Percentiles rank a stretch among this genome's conserved stretches.
Evolutionary conservation across 2,888 invertebrate genomes (phyloP).

Genomic region (Girardia tigrina): DNA sequence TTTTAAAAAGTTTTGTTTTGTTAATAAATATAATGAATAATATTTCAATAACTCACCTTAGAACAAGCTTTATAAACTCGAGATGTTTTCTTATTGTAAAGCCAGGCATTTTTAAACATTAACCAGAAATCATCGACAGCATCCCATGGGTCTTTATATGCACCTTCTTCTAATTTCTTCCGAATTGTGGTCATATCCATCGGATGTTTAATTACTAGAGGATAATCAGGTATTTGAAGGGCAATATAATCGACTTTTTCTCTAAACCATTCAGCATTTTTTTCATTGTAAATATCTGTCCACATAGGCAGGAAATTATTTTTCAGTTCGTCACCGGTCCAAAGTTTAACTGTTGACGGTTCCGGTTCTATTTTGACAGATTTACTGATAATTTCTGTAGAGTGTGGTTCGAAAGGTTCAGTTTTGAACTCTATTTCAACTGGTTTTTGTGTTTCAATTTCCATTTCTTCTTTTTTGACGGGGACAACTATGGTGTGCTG

Average conservation of each 20-base stretch:
- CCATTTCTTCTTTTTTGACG: background rate
- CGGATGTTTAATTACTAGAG: conserved; percentile 82
- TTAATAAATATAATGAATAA: conserved; percentile 40
- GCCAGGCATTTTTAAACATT: conserved; percentile 99
- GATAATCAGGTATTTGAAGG: conserved; percentile 65
- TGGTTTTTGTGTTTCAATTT: background rate
- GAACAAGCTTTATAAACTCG: conserved; percentile 92
- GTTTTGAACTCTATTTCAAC: background rate
- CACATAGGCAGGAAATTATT: conserved; percentile 34
- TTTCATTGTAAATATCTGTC: conserved; percentile 34
- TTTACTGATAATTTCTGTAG: background rate
- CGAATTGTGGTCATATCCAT: conserved; percentile 93
- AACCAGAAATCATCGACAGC: conserved; percentile 98
- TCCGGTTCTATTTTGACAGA: background rate
- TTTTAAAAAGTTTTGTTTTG: background rate
- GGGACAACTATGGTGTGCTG: background rate
- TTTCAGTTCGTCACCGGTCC: conserved; percentile 36
- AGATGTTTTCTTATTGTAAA: conserved; percentile 93
- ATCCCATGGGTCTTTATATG: conserved; percentile 93
- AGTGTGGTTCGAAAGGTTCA: background rate
- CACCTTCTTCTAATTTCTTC: conserved; percentile 75
- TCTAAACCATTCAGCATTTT: conserved; percentile 86
- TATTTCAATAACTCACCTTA: conserved; percentile 71
- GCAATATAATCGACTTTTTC: conserved; percentile 82
- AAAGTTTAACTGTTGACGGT: conserved; percentile 16